Evolutionary conservation across 1,140 invertebrate genomes (phyloP), one percentile per base, ranked within the genome.

Genomic region (Calycopis cecrops): DNA sequence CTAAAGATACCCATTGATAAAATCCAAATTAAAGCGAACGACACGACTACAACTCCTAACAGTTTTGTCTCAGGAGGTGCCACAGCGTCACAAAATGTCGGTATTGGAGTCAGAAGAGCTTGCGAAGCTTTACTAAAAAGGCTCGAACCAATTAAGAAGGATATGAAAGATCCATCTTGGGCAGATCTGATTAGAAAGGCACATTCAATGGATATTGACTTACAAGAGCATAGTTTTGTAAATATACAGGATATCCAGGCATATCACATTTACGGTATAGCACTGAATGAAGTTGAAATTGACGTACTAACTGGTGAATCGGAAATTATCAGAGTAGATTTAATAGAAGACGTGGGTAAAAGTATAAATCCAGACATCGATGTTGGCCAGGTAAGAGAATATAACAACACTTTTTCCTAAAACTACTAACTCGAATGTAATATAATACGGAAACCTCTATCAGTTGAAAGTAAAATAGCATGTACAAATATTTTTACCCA

Each of bases 321-420:
- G 59, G 71, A 92, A 60, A 76, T 94, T 10, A 79, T 84, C 9
- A 89, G 94, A 59, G 92, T 93, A 0, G 94, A 95, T 79, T 71
- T 95, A 54, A 71, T 93, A 9, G 92, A 95, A 84, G 94, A 96
- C 73, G 88, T 89, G 11, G 94, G 94, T 9, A 86, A 90, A 57
- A 94, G 93, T 82, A 69, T 95, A 35, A 95, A 90, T 81, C 94
- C 94, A 1, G 75, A 90, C 60, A 88, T 96, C 35, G 96, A 97
- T 77, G 83, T 97, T 48, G 96, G 96, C 28, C 96, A 98, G 83
- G 78, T 91, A 58, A 64, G 67, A n/a, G 9, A 48, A 48, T 49
- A 42, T 40, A 35, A 38, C 10, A n/a, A n/a, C n/a, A n/a, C n/a
- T n/a, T n/a, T n/a, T n/a, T n/a, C n/a, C n/a, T n/a, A n/a, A n/a